phyloP scores from a whole-genome alignment of 2,113 vertebrate species.

The Vulpes lagopus region DNA sequence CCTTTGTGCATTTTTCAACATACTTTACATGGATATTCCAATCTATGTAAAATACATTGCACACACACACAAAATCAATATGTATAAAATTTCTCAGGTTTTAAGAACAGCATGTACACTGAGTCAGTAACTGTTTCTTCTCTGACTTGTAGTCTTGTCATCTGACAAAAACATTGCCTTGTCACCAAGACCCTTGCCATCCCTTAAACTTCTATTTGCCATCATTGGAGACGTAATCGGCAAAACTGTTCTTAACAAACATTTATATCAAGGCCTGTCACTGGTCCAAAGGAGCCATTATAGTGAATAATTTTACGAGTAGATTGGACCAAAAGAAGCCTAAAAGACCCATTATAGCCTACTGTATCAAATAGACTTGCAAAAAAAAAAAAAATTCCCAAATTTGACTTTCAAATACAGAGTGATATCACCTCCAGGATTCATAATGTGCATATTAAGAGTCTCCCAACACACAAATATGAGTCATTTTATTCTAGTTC shows the following conservation, averaged over 20 bases:
- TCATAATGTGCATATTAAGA: constrained; percentile 48
- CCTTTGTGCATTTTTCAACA: not conserved
- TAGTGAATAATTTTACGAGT: constrained; percentile 60
- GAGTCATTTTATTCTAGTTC: constrained; percentile 67
- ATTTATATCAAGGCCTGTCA: constrained; percentile 61
- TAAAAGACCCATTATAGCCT: constrained; percentile 66
- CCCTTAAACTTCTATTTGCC: constrained; percentile 46
- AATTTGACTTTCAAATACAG: constrained; percentile 75
- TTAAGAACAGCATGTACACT: not conserved
- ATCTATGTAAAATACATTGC: not conserved
- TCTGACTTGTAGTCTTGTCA: not conserved
- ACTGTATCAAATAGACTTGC: constrained; percentile 65
- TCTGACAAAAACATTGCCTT: constrained; percentile 8
- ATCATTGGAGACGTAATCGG: constrained; percentile 28
- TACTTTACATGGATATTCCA: not conserved
- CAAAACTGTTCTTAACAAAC: constrained; percentile 63
- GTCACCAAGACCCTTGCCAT: not conserved
- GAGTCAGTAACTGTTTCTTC: not conserved
- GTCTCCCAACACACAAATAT: constrained; percentile 59
- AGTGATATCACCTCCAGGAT: constrained; percentile 52
- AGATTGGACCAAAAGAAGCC: constrained; percentile 48
- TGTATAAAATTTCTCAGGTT: not conserved
- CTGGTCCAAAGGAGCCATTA: constrained; percentile 77
- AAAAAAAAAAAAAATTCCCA: constrained; percentile 15
- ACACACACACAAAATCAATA: not conserved